Evolutionary conservation across 1,140 invertebrate species (phyloP).

Genomic region (Brachionus rubens): DNA sequence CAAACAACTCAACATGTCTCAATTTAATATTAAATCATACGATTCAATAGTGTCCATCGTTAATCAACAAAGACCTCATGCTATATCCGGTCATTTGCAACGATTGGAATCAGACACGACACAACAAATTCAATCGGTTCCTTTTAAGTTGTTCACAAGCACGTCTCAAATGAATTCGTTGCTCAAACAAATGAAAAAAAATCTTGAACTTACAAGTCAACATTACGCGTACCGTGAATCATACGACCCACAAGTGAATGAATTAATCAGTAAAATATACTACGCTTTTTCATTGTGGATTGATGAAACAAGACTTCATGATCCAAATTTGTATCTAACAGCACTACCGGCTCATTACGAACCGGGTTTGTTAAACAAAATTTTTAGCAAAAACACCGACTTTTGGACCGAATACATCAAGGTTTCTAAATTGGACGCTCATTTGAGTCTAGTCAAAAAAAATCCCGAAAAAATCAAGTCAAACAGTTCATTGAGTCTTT

Average conservation of each 20-base stretch:
- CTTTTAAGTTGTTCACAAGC: constrained; percentile 43
- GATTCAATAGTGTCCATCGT: constrained; percentile 1
- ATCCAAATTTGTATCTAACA: constrained; percentile 68
- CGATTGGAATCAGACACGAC: too few species aligned
- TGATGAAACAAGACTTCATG: constrained; percentile 72
- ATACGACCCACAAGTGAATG: constrained; percentile 5
- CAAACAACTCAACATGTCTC: constrained; percentile 12
- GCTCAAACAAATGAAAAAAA: constrained; percentile 71
- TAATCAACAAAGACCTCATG: constrained; percentile 38
- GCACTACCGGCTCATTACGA: constrained; percentile 68
- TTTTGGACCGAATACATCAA: constrained; percentile 35
- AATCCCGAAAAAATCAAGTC: not conserved
- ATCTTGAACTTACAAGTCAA: constrained; percentile 67
- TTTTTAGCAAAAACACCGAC: constrained; percentile 1
- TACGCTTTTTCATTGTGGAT: constrained; percentile 71
- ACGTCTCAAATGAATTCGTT: constrained; percentile 62
- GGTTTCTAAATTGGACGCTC: not conserved
- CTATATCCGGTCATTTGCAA: too few species aligned
- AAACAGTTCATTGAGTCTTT: not conserved
- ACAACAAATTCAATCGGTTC: not conserved
- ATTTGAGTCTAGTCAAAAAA: not conserved
- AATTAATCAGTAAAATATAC: constrained; percentile 41
- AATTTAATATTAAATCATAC: not conserved
- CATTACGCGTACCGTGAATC: constrained; percentile 60
- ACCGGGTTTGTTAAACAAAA: constrained; percentile 49